A percentile compares a stretch with the other conserved stretches of the same genome.
These are phyloP conservation scores for Calameuta idolon DNA, from an alignment of 2,888 invertebrate species.

Conservation along the genomic window DNA sequence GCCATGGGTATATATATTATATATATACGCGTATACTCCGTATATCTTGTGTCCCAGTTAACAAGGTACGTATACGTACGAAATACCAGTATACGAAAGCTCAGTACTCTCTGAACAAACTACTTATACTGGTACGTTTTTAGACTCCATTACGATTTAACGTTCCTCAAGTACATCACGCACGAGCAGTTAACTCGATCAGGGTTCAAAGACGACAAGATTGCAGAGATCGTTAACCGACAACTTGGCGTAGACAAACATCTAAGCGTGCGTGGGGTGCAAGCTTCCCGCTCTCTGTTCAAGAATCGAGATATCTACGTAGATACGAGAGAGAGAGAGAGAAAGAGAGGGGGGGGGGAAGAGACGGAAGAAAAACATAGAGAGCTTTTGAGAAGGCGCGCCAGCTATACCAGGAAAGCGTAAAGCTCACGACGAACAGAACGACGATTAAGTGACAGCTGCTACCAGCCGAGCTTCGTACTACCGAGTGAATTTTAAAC, in stretches of 20 bases:
- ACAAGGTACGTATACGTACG: too few relatives aligned
- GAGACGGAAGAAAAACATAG: conserved; percentile 14
- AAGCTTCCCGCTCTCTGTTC: conserved; percentile 15
- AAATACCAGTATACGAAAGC: too few relatives aligned
- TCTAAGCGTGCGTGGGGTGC: too few relatives aligned
- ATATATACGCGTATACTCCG: too few relatives aligned
- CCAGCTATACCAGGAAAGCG: too few relatives aligned
- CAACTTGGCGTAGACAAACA: conserved; percentile 1
- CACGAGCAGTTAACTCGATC: conserved; percentile 21
- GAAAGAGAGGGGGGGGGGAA: conserved; percentile 8
- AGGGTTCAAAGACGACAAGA: conserved; percentile 25
- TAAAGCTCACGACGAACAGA: neutral
- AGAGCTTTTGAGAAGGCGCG: conserved; percentile 27
- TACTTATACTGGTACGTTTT: conserved; percentile 15
- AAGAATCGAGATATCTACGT: conserved; percentile 24
- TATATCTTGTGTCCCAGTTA: too few relatives aligned
- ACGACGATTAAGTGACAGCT: conserved; percentile 32
- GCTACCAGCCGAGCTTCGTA: conserved; percentile 5
- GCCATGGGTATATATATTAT: too few relatives aligned
- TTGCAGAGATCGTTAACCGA: conserved; percentile 26
- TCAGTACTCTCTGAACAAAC: too few relatives aligned
- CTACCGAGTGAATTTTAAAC: too few relatives aligned
- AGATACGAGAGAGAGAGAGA: conserved; percentile 13
- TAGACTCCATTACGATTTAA: conserved; percentile 16
- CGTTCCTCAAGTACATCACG: conserved; percentile 25